Base-by-base conservation (phyloP, 2,888 invertebrate species). In the Rhodophaea formosa region DNA sequence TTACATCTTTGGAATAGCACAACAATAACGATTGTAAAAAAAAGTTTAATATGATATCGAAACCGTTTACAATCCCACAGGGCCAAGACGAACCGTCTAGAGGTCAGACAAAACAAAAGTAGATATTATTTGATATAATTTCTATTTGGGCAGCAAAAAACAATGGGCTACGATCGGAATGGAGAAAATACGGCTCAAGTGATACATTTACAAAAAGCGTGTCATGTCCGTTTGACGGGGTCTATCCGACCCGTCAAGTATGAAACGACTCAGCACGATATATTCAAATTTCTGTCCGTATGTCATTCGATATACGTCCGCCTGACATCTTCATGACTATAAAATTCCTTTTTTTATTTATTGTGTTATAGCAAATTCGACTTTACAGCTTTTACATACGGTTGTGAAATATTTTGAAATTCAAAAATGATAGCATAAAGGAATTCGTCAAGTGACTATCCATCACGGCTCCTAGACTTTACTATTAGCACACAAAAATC, bases 201-300 rank as follows among this genome's bases (percentile, higher is more conserved):
- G 72, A 66, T 69, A 73, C 65, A 71, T 67, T 62, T 76, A 78
- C 74, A 82, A 78, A 78, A 75, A 75, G 67, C 75, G 62, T 75
- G 77, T 78, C 80, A 71, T 76, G 72, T 72, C 72, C 64, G 67
- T 68, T 64, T 72, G 70, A 71, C 71, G 64, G 66, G 73, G 69
- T 68, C 72, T 71, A 60, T 68, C 69, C 69, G 72, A 78, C 70
- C 80, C 80, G 84, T 88, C 88, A 84, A 77, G 77, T 79, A 83
- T 80, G 78, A 86, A 84, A 87, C 80, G 83, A 83, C 87, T 82
- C 88, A 84, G 85, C 86, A 83, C 80, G 86, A 86, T 81, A 84
- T 83, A 79, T 79, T 77, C 77, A 78, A 85, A 88, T 84, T 81
- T 82, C 78, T 68, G 72, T 73, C 77, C 78, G 73, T 74, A 66